Base-by-base conservation (phyloP, 2,888 invertebrate species). In the Stegana nigrithorax region DNA sequence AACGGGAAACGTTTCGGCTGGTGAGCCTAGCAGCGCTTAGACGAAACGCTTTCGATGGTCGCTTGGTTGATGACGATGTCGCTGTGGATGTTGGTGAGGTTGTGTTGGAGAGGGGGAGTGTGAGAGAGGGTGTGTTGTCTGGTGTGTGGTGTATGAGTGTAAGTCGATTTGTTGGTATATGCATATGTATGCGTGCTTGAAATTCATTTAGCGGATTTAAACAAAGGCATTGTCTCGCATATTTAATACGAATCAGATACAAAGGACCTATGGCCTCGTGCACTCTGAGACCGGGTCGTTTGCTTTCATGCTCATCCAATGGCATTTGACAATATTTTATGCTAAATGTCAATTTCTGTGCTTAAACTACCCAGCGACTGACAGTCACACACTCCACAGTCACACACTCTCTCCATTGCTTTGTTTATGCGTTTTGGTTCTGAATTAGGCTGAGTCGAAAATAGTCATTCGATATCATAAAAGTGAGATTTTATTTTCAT, bases 141-240 rank as follows among this genome's bases (percentile, higher is more conserved):
- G n/a, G 61, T 59, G 60, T 25, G 29, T 32, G n/a, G 45, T 26
- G 45, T 39, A 51, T 59, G 39, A n/a, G 45, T 26, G 45, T 39
- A 51, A 55, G 39, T 60, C 58, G n/a, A n/a, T n/a, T n/a, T 72
- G 67, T 59, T 73, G 69, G 66, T 73, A 69, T 76, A 64, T 69
- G 72, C 76, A 70, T 78, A 76, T 78, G 75, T 75, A 73, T 73
- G 80, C 75, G 81, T 80, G 79, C 81, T 80, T 80, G 77, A 80
- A 75, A 80, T 75, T 80, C 79, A 78, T 75, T 80, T 76, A 73
- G 75, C 65, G 79, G 77, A 80, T 80, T 75, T 75, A 78, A 70
- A 68, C 65, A 61, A 67, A 72, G 70, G 79, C 75, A 69, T 67
- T 76, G 79, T 67, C 78, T 72, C 80, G 75, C 75, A 75, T 75